Evolutionary conservation across 2,888 invertebrate genomes (phyloP), one percentile per base, ranked within the genome.

Genomic region (Clitarchus hookeri): DNA sequence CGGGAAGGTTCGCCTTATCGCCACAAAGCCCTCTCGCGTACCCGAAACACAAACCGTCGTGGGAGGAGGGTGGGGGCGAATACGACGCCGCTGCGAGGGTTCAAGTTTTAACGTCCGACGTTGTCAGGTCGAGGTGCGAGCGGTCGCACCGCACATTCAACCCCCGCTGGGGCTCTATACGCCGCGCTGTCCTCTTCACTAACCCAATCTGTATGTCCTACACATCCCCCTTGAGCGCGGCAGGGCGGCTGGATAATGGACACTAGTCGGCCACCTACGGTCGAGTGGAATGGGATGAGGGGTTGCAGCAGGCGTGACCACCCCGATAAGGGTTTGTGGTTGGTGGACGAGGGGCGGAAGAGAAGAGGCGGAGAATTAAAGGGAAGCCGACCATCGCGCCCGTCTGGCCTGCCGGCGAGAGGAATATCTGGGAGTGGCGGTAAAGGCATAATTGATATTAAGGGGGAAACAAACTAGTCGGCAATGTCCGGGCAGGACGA

Each of bases 191-290:
- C 65, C 82, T 44, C 82, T 82, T 36, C 82, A 82, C 82, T 82
- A 82, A 82, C 82, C 82, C 82, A 82, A 82, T 82, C 82, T 82
- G 82, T n/a, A 36, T 26, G 82, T 82, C 82, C 36, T 82, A 82
- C 82, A 82, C 36, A 36, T 82, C 82, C 82, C 79, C 82, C 79
- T 82, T 36, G 82, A 82, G 44, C 82, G 44, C 79, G 27, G 25
- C 25, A 79, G n/a, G 79, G 25, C 27, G 12, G 27, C 36, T 16
- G 65, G 65, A 65, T 82, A 82, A 82, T 82, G 82, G 82, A 82
- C 82, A 44, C 44, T 82, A 82, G 82, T 82, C 82, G 82, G 82
- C 19, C 82, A 16, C 82, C 25, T 19, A 23, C 12, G 13, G 27
- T 82, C 16, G 82, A 82, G 82, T 6, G 27, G 82, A 13, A 6